These are phyloP conservation scores for Pachyramphus minor DNA, from an alignment of 2,113 vertebrate genomes.

Conservation along the genomic window DNA sequence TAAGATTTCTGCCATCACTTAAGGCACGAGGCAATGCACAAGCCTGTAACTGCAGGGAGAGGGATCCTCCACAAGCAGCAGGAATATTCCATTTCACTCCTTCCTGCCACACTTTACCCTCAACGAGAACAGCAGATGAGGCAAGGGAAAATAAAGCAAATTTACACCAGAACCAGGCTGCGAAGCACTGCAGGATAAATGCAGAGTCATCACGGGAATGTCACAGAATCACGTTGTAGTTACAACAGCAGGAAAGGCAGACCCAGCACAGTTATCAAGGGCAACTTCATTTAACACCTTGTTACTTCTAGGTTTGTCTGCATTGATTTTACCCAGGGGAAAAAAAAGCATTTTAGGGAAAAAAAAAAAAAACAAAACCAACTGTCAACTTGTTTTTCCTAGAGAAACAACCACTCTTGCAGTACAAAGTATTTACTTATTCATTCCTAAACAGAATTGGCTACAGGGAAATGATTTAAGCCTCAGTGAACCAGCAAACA, in stretches of 20 bases:
- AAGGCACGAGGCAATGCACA: not conserved
- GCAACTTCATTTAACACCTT: not conserved
- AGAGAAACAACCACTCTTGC: not conserved
- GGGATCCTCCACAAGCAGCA: not conserved
- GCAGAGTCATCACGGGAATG: not conserved
- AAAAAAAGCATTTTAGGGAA: not conserved
- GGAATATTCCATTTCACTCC: not conserved
- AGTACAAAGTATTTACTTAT: not conserved
- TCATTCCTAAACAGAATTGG: not conserved
- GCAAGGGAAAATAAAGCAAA: not conserved
- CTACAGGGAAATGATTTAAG: not conserved
- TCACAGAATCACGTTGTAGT: accelerated
- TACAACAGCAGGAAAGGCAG: not conserved
- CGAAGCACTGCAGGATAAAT: not conserved
- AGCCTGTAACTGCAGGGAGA: not conserved
- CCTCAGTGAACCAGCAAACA: not conserved
- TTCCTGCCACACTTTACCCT: not conserved
- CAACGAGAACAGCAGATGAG: not conserved
- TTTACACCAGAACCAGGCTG: not conserved
- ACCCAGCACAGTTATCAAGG: not conserved
- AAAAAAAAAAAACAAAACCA: not conserved
- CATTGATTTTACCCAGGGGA: not conserved
- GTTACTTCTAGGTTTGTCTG: not conserved
- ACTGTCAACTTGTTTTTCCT: not conserved
- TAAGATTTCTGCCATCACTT: not conserved